Evolutionary conservation across 64 coral and sea anemone species (phyloP).

Genomic region (Exaiptasia diaphana): DNA sequence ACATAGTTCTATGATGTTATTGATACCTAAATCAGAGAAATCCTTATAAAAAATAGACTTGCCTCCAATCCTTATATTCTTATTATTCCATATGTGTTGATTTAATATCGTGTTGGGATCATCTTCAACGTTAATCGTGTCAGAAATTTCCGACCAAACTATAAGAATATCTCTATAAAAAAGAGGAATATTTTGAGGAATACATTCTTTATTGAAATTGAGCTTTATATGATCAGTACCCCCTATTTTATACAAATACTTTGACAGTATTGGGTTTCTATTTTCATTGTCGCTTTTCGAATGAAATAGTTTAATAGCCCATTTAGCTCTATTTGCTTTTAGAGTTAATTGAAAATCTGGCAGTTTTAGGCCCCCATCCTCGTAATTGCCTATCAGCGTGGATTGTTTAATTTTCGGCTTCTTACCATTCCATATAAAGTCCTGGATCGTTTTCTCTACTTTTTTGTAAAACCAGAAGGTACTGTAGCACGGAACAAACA

Average conservation of each 20-base stretch:
- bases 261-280: neutral
- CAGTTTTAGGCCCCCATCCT: neutral
- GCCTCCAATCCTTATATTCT: neutral
- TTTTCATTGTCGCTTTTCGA: neutral
- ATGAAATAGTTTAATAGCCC: neutral
- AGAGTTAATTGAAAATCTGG: neutral
- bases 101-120: neutral
- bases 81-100: neutral
- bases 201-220: neutral
- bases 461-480: neutral
- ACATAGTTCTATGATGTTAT: neutral
- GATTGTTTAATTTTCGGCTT: neutral
- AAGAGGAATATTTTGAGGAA: neutral
- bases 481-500: neutral
- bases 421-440: slow-evolving; percentile 3
- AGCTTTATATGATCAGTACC: neutral
- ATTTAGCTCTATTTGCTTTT: neutral
- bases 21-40: neutral
- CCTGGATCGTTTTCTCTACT: neutral
- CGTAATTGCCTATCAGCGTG: neutral
- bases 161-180: neutral
- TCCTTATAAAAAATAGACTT: neutral
- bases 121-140: neutral
- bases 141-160: neutral
- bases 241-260: neutral